phyloP scores from a whole-genome alignment of 2,797 vertebrate species.

The Pteropus rufus region DNA sequence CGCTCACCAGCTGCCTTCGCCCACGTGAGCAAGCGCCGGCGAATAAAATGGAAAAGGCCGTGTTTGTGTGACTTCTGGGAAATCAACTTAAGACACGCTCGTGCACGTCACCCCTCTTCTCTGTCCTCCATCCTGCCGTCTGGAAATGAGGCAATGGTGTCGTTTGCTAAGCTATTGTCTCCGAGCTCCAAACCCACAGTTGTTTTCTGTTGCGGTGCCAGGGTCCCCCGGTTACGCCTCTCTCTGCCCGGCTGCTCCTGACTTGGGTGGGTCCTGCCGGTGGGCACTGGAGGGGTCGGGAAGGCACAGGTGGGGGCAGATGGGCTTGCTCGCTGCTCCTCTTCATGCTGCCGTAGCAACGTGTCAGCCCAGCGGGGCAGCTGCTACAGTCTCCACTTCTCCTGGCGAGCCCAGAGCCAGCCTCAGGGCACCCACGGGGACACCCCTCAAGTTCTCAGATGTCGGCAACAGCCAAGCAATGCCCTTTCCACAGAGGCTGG shows the following conservation, averaged over 20 bases:
- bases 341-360: rapidly evolving
- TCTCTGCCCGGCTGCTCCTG: neutral
- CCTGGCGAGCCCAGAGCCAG: neutral
- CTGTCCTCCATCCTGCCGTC: neutral
- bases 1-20: neutral
- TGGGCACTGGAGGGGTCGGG: neutral
- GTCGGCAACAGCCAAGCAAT: neutral
- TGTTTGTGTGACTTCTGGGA: neutral
- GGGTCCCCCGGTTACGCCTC: neutral
- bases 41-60: rapidly evolving
- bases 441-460: too few species aligned
- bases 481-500: neutral
- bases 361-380: neutral
- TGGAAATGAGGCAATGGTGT: neutral
- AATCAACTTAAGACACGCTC: neutral
- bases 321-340: neutral
- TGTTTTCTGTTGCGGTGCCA: neutral
- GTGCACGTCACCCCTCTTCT: neutral
- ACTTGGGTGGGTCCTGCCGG: neutral
- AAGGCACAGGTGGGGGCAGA: neutral
- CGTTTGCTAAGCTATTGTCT: neutral
- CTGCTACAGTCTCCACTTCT: neutral
- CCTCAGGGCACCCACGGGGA: neutral
- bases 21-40: rapidly evolving
- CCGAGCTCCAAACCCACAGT: neutral